phyloP scores from a whole-genome alignment of 2,797 vertebrate species.

The Nasua narica region DNA sequence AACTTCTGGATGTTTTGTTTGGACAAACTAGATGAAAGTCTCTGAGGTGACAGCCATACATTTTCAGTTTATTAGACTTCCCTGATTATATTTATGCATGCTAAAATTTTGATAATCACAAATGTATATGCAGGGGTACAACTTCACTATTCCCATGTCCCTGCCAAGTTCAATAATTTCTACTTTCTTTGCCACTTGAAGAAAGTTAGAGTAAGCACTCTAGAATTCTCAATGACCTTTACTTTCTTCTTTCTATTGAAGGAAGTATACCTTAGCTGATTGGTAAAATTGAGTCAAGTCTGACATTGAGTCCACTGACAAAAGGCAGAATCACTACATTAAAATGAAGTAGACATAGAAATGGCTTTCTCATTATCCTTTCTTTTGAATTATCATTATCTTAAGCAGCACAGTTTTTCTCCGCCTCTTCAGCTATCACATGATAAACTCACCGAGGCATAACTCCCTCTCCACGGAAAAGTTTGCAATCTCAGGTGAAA shows the following conservation, averaged over 20 bases:
- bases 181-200: not conserved
- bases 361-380: not conserved
- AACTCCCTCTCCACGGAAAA: not conserved
- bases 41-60: not conserved
- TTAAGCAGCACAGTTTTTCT: not conserved
- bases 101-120: not conserved
- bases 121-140: too few relatives aligned
- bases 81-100: not conserved
- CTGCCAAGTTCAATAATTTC: not conserved
- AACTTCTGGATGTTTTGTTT: not conserved
- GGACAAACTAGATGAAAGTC: not conserved
- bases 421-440: not conserved
- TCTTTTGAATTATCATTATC: not conserved
- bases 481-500: not conserved
- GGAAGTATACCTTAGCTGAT: not conserved
- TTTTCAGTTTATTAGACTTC: not conserved
- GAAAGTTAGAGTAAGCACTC: not conserved
- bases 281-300: not conserved
- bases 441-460: not conserved
- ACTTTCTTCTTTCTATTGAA: not conserved
- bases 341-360: not conserved
- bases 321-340: not conserved
- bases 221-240: not conserved
- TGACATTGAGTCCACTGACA: not conserved
- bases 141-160: not conserved